phyloP scores from a whole-genome alignment of 1,140 invertebrate genomes.

The Babylonia areolata region DNA sequence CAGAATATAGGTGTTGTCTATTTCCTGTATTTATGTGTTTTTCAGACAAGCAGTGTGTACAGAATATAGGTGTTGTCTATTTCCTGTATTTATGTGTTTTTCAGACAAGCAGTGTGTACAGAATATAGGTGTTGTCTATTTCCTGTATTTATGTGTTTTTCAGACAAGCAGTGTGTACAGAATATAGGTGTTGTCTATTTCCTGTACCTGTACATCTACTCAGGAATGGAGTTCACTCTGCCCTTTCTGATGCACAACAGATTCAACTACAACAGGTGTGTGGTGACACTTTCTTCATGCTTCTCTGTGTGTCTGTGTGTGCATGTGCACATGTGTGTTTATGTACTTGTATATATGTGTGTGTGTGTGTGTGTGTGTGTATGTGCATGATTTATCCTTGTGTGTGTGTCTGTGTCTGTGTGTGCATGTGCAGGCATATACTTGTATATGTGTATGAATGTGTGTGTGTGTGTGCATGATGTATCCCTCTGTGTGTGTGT shows the following conservation, averaged over 20 bases:
- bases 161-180: conserved; percentile 82
- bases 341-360: not conserved
- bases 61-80: too few relatives aligned
- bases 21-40: too few relatives aligned
- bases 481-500: not conserved
- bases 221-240: conserved; percentile 97
- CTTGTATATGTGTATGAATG: not conserved
- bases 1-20: too few relatives aligned
- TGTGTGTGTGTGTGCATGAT: not conserved
- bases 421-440: too few relatives aligned
- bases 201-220: conserved; percentile 96
- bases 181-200: conserved; percentile 92
- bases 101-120: too few relatives aligned
- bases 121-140: not conserved
- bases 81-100: too few relatives aligned
- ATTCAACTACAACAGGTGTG: conserved; percentile 87
- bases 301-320: not conserved
- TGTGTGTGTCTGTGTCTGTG: not conserved
- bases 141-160: conserved; percentile 47
- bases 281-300: not conserved
- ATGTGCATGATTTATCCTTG: not conserved
- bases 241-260: conserved; percentile 97
- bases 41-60: too few relatives aligned
- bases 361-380: conserved; percentile 26
- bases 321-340: not conserved